phyloP scores from a whole-genome alignment of 2,888 invertebrate species.

The Lasioglossum calceatum region DNA sequence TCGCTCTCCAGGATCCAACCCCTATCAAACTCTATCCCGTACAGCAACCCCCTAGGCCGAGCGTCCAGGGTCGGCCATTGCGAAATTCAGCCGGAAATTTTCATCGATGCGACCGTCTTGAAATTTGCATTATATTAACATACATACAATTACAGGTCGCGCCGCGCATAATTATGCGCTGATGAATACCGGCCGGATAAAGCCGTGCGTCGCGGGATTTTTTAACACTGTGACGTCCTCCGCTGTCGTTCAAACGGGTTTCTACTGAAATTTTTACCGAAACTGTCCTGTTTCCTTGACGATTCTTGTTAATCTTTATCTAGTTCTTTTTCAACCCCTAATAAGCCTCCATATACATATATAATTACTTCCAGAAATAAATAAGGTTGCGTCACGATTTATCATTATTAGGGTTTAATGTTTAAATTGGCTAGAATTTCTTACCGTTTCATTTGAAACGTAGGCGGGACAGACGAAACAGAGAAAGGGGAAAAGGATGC shows the following conservation, averaged over 20 bases:
- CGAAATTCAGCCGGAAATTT: slow-evolving; percentile 45
- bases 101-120: slow-evolving; percentile 10
- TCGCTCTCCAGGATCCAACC: slow-evolving; percentile 44
- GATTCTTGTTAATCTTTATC: not conserved
- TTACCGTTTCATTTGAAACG: not conserved
- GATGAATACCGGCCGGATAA: not conserved
- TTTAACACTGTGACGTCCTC: not conserved
- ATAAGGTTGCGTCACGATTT: not conserved
- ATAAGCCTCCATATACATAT: too few relatives aligned
- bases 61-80: slow-evolving; percentile 51
- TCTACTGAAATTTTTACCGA: not conserved
- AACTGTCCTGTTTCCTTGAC: not conserved
- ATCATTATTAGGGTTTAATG: not conserved
- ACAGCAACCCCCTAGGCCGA: slow-evolving; percentile 37
- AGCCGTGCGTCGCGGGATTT: not conserved
- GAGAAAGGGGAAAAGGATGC: slow-evolving; percentile 41
- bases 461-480: not conserved
- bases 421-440: not conserved
- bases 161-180: not conserved
- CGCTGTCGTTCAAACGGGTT: not conserved
- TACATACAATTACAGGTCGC: not conserved
- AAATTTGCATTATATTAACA: slow-evolving; percentile 30
- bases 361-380: not conserved
- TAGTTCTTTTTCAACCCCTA: too few relatives aligned
- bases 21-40: slow-evolving; percentile 63